phyloP scores from a whole-genome alignment of 2,113 vertebrate genomes.

The Pavo muticus region DNA sequence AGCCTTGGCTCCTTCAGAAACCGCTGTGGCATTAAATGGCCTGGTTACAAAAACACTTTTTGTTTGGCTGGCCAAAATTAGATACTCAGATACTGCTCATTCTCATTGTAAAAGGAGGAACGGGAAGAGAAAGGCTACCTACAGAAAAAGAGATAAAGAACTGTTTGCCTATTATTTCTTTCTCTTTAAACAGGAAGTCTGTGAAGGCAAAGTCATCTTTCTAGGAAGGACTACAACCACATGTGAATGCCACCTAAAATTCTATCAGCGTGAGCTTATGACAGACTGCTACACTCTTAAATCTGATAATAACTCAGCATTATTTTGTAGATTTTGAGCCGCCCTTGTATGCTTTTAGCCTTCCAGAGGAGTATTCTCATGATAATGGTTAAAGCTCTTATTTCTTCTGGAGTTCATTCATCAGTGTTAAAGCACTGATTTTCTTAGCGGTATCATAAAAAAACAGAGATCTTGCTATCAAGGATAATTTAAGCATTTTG shows the following conservation, averaged over 20 bases:
- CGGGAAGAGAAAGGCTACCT: background rate
- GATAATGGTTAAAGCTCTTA: no score
- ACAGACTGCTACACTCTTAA: background rate
- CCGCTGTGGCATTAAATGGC: no score
- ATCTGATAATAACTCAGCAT: background rate
- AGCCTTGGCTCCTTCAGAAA: no score
- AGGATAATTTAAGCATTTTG: no score
- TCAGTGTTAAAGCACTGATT: no score
- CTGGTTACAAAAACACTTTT: background rate
- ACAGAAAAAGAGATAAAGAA: background rate
- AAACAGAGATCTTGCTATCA: no score
- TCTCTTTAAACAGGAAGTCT: background rate
- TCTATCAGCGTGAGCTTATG: no score
- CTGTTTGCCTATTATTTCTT: background rate
- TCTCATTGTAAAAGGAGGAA: background rate
- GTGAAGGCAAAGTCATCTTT: background rate
- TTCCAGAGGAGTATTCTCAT: no score
- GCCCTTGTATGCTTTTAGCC: no score
- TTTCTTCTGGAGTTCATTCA: no score
- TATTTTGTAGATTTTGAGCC: background rate
- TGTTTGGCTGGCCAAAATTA: no score
- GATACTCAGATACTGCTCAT: background rate
- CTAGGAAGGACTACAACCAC: background rate
- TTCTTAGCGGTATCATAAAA: no score
- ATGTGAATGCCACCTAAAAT: background rate